Evolutionary conservation across 1,140 invertebrate genomes (phyloP).

Genomic region (Caenorhabditis elegans): WBcel235 BX284604.4:12077001-12077500

Average conservation of each 20-base stretch:
- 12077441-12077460: conserved; percentile 65
- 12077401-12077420: conserved; percentile 61
- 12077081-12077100: no score
- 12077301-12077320: not conserved
- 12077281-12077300: not conserved
- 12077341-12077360: conserved; percentile 28
- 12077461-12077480: conserved; percentile 68
- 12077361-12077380: conserved; percentile 44
- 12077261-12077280: not conserved
- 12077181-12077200: not conserved
- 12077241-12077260: not conserved
- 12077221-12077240: conserved; percentile 3
- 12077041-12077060: no score
- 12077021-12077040: no score
- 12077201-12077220: not conserved
- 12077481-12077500: conserved; percentile 66
- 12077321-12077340: not conserved
- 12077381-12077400: conserved; percentile 47
- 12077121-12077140: not conserved
- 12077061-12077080: no score
- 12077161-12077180: not conserved
- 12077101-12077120: no score
- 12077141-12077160: not conserved
- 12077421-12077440: conserved; percentile 67
- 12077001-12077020: no score